Evolutionary conservation across 2,113 vertebrate species (phyloP), one percentile per base, ranked within the genome.

Genomic region (Mormoops blainvillei): DNA sequence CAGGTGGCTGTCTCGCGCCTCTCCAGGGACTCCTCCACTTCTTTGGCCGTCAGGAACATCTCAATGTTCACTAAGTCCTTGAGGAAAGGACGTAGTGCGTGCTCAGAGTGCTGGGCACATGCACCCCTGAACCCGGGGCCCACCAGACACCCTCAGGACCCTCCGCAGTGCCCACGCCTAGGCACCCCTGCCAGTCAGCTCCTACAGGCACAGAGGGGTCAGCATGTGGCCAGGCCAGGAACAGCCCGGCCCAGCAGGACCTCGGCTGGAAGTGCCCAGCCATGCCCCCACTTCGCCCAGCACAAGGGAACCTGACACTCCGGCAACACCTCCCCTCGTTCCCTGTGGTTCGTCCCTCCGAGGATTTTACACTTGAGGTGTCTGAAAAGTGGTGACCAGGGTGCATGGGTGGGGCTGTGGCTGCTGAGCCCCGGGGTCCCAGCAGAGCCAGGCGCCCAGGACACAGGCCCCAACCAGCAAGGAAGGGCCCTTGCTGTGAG

Each of bases 31-130:
- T 99, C 99, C 89, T 99, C 99, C 74, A 99, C 99, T 98, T 99
- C 99, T 96, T 99, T 99, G 91, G 99, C 99, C 78, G 99, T 99
- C 96, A 99, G 98, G 98, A 99, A 99, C 99, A 99, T 99, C 98
- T 99, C 99, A 88, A 99, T 99, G 98, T 99, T 99, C 97, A 99
- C 99, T 96, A 99, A 98, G 95, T 99, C 99, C 99, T 99, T 96
- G 19, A 43, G 70, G 81, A 82, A 73, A 33, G 94, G 80, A 85
- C 87, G 22, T 43, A 7, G 13, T 28, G 67, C 73, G 2, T 0
- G 15, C 48, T 90, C 58, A n/a, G 38, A 14, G 48, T 1, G 2
- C 2, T 0, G 87, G 28, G 2, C 9, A 1, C 45, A 4, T 3
- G 43, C 73, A 31, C 43, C 71, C 52, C 8, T 0, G 20, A 33